A percentile compares a stretch with the other conserved stretches of the same genome.
These are phyloP conservation scores for Nansenia antarctica DNA, from an alignment of 2,113 vertebrate species.

Conservation along the genomic window DNA sequence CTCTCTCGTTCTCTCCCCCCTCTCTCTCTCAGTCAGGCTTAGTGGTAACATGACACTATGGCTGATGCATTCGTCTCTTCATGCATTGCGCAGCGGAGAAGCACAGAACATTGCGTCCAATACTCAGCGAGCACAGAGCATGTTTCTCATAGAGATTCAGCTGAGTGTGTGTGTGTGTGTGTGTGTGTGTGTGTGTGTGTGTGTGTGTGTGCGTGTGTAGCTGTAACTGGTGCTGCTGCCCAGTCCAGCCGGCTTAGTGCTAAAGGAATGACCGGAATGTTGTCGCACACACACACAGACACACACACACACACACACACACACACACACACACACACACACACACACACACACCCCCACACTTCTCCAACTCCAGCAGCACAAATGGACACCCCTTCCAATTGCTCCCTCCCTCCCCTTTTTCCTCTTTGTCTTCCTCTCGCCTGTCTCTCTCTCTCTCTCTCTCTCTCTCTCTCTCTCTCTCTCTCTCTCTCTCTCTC, in stretches of 20 bases:
- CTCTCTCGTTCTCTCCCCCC: neutral
- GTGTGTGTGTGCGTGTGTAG: constrained; percentile 6
- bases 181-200: constrained; percentile 12
- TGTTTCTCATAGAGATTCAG: constrained; percentile 11
- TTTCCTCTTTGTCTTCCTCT: too few relatives aligned
- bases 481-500: neutral
- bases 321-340: constrained; percentile 50
- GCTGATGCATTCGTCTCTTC: neutral
- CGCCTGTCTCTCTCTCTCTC: too few relatives aligned
- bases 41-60: neutral
- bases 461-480: neutral
- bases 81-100: neutral
- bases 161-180: neutral
- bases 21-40: neutral
- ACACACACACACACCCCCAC: constrained; percentile 35
- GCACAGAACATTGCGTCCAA: constrained; percentile 15
- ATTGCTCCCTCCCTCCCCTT: constrained; percentile 3
- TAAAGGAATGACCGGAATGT: constrained; percentile 80
- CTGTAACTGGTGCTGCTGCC: constrained; percentile 34
- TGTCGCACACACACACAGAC: constrained; percentile 55
- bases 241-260: constrained; percentile 59
- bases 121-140: neutral
- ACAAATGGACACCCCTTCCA: constrained; percentile 22
- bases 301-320: constrained; percentile 28
- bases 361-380: constrained; percentile 3